Evolutionary conservation across 1,140 invertebrate genomes (phyloP), one percentile per base, ranked within the genome.

Genomic region (Thrips palmi): DNA sequence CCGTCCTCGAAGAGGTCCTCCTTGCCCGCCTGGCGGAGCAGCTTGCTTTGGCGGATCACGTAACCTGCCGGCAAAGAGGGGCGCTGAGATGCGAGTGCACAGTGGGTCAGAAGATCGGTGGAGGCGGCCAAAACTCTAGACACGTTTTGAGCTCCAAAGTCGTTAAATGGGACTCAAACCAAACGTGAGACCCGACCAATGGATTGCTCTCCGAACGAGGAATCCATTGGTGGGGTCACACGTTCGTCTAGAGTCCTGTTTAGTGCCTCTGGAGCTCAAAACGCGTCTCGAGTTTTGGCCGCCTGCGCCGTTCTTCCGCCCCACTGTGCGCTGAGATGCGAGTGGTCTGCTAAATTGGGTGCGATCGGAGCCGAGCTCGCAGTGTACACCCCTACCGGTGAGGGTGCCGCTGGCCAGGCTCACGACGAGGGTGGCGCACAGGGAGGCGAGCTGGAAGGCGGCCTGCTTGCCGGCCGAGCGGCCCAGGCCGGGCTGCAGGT

Each of bases 371-470:
- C 22, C 8, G 33, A 22, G 6, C 7, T 6, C 7, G 6, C 7
- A 6, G 15, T 10, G 14, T 10, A 22, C 4, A 27, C 25, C 37
- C 47, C 55, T 59, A 87, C 87, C 87, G 57, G 84, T 83, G 37
- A 86, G 43, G 43, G 74, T 50, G 31, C 86, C 87, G n/a, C 75
- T 72, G 36, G 72, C 61, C 22, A 84, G 60, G 27, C 82, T 73
- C 19, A 84, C 61, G 6, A 53, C 54, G 1, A 91, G 33, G 1
- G 84, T 88, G 4, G 80, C 52, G 3, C 57, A 59, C 5, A 91
- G 59, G 2, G 77, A 74, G 4, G 77, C 55, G 29, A 86, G 56
- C 63, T 92, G 86, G 59, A 72, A 83, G 5, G 63, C 67, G 2
- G 79, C 84, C 61, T 91, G 86, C n/a, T 62, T 49, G 11, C 48